phyloP scores from a whole-genome alignment of 2,888 invertebrate genomes.

The Synanthedon myopaeformis region DNA sequence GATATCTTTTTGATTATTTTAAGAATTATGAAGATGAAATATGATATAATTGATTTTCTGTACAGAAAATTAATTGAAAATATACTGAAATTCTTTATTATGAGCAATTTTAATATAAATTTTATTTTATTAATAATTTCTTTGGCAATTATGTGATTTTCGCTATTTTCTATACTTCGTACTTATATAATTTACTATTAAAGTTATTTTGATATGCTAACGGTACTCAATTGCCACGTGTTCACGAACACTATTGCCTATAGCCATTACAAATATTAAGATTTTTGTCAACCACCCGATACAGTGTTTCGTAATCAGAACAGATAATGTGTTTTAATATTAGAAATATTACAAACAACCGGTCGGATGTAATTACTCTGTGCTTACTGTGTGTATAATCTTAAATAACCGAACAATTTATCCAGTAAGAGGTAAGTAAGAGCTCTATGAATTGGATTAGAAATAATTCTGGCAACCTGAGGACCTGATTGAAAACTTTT shows the following conservation, averaged over 20 bases:
- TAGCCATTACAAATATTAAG: constrained; percentile 18
- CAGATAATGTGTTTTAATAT: not conserved
- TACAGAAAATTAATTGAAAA: too few species aligned
- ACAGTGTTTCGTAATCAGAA: not conserved
- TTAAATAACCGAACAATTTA: not conserved
- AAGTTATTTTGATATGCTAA: constrained; percentile 3
- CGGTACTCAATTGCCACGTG: constrained; percentile 11
- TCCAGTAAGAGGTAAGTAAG: not conserved
- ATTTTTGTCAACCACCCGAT: constrained; percentile 21
- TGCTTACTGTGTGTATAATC: not conserved
- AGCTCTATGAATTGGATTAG: not conserved
- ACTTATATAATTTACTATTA: too few species aligned
- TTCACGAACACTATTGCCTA: constrained; percentile 3
- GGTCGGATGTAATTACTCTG: constrained; percentile 4
- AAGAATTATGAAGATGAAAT: too few species aligned
- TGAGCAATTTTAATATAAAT: too few species aligned
- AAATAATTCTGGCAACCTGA: not conserved
- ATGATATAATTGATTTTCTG: too few species aligned
- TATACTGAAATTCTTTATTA: too few species aligned
- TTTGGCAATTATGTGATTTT: not conserved
- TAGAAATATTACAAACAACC: too few species aligned
- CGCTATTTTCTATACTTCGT: not conserved
- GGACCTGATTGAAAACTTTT: too few species aligned
- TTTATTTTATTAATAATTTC: too few species aligned
- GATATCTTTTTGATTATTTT: too few species aligned